A percentile compares a stretch with the other conserved stretches of the same genome.
Conservation (phyloP, 2,888 invertebrate genomes). For the Agriopis aurantiaria region DNA sequence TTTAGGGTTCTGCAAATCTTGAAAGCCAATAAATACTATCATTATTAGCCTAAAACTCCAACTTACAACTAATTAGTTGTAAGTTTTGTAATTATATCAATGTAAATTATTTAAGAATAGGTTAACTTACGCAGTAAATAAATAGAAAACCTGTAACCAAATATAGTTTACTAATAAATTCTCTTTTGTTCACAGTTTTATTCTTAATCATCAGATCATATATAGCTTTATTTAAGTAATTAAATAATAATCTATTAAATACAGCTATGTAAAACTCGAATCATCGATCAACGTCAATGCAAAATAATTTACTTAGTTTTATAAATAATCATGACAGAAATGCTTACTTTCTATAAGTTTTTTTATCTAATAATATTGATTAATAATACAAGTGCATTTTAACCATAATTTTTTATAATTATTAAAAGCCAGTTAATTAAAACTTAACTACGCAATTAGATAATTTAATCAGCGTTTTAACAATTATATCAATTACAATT, state of each 20-base stretch:
- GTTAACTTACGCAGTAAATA: constrained; percentile 33
- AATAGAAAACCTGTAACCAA: constrained; percentile 60
- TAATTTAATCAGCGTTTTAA: too few species aligned
- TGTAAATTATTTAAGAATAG: constrained; percentile 73
- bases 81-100: constrained; percentile 71
- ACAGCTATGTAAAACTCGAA: too few species aligned
- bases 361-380: not conserved
- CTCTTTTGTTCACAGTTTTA: not conserved
- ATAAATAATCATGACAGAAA: not conserved
- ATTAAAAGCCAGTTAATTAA: too few species aligned
- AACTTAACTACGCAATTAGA: too few species aligned
- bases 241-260: too few species aligned
- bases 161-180: constrained; percentile 49
- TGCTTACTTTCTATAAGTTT: not conserved
- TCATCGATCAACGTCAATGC: constrained; percentile 8
- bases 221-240: not conserved
- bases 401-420: not conserved
- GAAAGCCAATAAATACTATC: constrained; percentile 15
- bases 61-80: constrained; percentile 63
- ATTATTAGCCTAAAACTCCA: constrained; percentile 61
- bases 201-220: not conserved
- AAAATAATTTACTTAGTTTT: not conserved
- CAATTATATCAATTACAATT: too few species aligned
- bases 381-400: not conserved
- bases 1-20: not conserved